Conservation (phyloP, 92 coral and sea anemone genomes). For the Desmophyllum pertusum region DNA sequence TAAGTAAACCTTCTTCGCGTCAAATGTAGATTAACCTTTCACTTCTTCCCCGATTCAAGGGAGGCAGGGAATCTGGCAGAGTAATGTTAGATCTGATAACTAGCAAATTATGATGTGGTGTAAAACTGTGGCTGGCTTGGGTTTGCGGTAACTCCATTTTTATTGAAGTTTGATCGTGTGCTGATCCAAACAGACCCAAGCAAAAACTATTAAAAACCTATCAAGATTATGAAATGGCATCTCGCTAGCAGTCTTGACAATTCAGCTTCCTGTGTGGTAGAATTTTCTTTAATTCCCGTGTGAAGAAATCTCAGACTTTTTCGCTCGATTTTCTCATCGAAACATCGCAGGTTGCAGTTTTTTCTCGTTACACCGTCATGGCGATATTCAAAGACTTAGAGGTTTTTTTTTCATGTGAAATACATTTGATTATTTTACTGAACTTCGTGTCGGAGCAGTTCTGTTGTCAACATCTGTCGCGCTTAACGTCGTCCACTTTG, state of each 20-base stretch:
- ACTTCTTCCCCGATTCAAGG: background rate
- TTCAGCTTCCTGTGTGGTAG: conserved; percentile 5
- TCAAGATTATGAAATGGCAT: background rate
- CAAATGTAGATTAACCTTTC: background rate
- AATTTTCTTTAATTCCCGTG: background rate
- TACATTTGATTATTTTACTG: too few species aligned
- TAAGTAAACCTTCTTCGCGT: background rate
- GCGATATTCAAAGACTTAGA: background rate
- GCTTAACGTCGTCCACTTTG: conserved; percentile 7
- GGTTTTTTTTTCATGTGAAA: background rate
- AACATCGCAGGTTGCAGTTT: background rate
- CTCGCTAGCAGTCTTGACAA: background rate
- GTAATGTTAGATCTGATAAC: background rate
- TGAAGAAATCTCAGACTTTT: background rate
- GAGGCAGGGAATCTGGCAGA: background rate
- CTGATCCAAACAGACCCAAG: background rate
- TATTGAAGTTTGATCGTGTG: background rate
- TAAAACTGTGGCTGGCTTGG: background rate
- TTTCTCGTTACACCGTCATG: too few species aligned
- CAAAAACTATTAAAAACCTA: background rate
- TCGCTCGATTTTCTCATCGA: background rate
- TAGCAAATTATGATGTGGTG: background rate
- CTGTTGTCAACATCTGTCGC: conserved; percentile 19
- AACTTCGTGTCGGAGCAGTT: background rate
- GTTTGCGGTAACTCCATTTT: background rate